Base-by-base conservation (phyloP, 2,888 invertebrate genomes). In the Trachelus troglodyta region DNA sequence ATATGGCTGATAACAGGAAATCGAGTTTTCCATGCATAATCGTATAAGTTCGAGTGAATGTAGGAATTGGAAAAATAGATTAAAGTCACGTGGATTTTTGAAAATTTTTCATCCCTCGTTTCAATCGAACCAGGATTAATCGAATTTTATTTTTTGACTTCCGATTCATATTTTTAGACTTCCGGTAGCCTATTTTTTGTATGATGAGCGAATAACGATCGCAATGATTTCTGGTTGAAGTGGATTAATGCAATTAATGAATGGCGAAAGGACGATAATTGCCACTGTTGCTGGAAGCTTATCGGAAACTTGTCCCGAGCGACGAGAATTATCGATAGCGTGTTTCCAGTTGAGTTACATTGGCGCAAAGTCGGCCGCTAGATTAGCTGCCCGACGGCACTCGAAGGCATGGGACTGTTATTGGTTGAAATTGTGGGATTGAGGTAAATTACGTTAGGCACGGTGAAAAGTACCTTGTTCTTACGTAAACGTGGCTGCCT, bases 401-500 rank as follows among this genome's bases (percentile, higher is more conserved):
- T 2, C 9, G 56, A 23, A 23, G 1, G 56, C 23, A 15, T 23
- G 23, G 9, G 56, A 56, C 23, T 9, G 56, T 23, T 56, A 0
- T 6, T 9, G 9, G 23, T 2, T 56, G 56, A 56, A 56, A 56
- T 56, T 56, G 56, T 56, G 9, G 3, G 23, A 56, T 56, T 3
- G 23, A 56, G 23, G 56, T 56, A 56, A 40, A 40, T 40, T 40
- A 15, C 2, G 15, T 40, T 40, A 6, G 40, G 12, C 15, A 6
- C 15, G 15, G 1, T 40, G 15, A 40, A 40, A 40, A 40, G 23
- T 56, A 15, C 2, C 1, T 9, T 56, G 56, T 9, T 23, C 56
- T 56, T 56, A 2, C 56, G 79, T 82, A 79, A 79, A 40, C 33
- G 34, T 12, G 12, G 30, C 34, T 33, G 74, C n/a, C 9, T 56